These are phyloP conservation scores for Peromyscus aztecus DNA, from an alignment of 2,797 vertebrate species.

Conservation along the genomic window DNA sequence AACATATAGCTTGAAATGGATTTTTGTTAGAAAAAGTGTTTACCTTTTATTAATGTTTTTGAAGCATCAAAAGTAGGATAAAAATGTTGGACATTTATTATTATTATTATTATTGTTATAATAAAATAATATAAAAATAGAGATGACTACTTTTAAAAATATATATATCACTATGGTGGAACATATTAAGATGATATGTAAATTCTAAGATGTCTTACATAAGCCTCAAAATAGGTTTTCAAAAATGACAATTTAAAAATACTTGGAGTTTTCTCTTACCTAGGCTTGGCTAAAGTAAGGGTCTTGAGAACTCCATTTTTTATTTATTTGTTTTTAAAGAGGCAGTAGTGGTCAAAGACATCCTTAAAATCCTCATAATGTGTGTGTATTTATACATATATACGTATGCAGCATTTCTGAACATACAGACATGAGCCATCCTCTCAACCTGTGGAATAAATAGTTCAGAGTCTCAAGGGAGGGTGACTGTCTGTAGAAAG, in stretches of 20 bases:
- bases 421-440: neutral
- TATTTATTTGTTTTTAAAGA: neutral
- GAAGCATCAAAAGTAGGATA: neutral
- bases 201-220: neutral
- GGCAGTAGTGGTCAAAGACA: neutral
- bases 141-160: neutral
- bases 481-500: neutral
- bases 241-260: neutral
- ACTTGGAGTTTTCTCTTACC: neutral
- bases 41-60: neutral
- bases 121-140: neutral
- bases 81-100: neutral
- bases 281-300: neutral
- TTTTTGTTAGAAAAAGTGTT: neutral
- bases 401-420: neutral
- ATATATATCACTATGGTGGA: neutral
- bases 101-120: neutral
- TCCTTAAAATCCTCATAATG: neutral
- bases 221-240: neutral
- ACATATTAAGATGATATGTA: neutral
- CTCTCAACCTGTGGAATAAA: neutral
- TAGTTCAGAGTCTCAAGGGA: neutral
- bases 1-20: neutral
- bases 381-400: neutral
- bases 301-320: neutral